These are phyloP conservation scores for Euplexia lucipara DNA, from an alignment of 2,888 invertebrate genomes.

Conservation along the genomic window DNA sequence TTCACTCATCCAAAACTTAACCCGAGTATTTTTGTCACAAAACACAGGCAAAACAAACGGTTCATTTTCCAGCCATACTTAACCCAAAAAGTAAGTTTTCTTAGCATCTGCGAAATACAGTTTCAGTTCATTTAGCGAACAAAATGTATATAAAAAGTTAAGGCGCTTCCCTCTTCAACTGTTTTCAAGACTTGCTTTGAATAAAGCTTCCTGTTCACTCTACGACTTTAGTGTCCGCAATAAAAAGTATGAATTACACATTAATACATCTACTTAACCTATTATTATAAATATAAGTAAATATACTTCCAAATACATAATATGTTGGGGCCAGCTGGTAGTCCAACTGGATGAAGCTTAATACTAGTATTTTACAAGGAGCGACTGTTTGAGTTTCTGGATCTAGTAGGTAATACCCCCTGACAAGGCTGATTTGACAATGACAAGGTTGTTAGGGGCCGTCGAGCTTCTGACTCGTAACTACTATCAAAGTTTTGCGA, in stretches of 20 bases:
- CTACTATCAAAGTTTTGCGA: too few relatives aligned
- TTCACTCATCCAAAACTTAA: not conserved
- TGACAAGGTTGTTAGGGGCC: too few relatives aligned
- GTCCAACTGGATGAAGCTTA: too few relatives aligned
- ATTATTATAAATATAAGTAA: too few relatives aligned
- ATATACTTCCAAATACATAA: too few relatives aligned
- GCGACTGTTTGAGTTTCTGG: too few relatives aligned
- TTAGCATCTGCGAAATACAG: conserved; percentile 84
- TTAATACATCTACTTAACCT: too few relatives aligned
- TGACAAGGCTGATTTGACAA: too few relatives aligned
- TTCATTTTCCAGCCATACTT: conserved; percentile 46
- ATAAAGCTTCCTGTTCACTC: conserved; percentile 79
- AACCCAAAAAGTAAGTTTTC: conserved; percentile 67
- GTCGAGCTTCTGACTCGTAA: too few relatives aligned
- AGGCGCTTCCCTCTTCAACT: conserved; percentile 81
- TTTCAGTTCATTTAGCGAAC: conserved; percentile 88
- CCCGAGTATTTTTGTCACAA: conserved; percentile 14
- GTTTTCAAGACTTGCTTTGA: conserved; percentile 86
- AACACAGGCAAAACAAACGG: conserved; percentile 37
- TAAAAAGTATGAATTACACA: not conserved
- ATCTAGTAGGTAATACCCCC: too few relatives aligned
- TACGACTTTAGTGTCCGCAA: conserved; percentile 30
- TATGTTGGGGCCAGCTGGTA: too few relatives aligned
- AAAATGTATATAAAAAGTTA: conserved; percentile 90
- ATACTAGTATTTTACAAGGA: too few relatives aligned